Base-by-base conservation (phyloP, 2,113 vertebrate species). In the Hipposideros armiger region DNA sequence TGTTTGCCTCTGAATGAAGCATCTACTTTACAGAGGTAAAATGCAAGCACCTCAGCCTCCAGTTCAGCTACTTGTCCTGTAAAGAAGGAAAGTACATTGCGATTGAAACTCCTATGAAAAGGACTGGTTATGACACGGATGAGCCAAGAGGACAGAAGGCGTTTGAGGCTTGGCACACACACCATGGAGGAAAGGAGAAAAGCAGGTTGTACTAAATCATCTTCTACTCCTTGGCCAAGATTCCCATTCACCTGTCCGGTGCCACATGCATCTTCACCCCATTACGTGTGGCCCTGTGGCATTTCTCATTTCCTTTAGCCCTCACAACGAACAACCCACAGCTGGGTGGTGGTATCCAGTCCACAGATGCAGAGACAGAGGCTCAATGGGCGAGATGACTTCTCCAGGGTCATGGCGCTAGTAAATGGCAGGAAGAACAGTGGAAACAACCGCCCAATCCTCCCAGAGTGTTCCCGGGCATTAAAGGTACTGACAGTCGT, bases 1-100 rank as follows among this genome's bases (percentile, higher is more conserved):
- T 19, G 19, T 87, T 82, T 84, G 72, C 76, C 42, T 62, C 58
- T 24, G 14, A 96, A 24, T 47, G 40, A 87, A 81, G 81, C 56
- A 32, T 52, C 45, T 40, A 10, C 77, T 90, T 54, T 14, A 13
- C 74, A 28, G 70, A 56, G 45, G 78, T 52, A 40, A 69, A 62
- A 28, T 16, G 26, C 78, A 64, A 0, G n/a, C 32, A 50, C 69
- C 52, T 82, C 45, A n/a, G 58, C 85, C 58, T 66, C 58, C 47
- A 17, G 56, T 15, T 69, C 28, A 58, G 32, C 60, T 52, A 19
- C 36, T 76, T 58, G 7, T 28, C 52, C 17, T 30, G 4, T 60
- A 42, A 54, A 32, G n/a, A 64, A 50, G 28, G 56, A 83, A 54
- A 76, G 66, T 78, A 5, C 2, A 0, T 3, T 42, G 16, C 17